phyloP scores from a whole-genome alignment of 2,113 vertebrate species.

The Malurus alboscapulatus region DNA sequence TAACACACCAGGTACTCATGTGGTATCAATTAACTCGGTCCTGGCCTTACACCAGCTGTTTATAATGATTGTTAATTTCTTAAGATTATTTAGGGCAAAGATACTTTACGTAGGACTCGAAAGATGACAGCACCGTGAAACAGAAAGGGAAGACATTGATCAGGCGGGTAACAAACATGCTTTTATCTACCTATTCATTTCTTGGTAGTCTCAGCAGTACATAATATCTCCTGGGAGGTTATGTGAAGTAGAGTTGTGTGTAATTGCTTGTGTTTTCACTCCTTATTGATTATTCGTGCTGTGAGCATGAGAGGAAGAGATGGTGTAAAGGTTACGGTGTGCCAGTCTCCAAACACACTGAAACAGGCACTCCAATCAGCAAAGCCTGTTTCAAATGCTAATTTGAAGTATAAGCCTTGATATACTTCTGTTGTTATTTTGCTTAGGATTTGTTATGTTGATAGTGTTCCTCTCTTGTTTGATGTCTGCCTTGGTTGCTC shows the following conservation, averaged over 20 bases:
- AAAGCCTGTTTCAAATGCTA: conserved; percentile 5
- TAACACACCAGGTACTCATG: background rate
- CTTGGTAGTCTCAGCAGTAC: background rate
- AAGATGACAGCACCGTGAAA: background rate
- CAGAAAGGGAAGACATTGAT: background rate
- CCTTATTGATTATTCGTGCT: background rate
- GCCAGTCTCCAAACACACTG: background rate
- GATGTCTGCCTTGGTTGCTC: background rate
- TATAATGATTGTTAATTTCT: background rate
- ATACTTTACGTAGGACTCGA: background rate
- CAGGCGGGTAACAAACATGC: background rate
- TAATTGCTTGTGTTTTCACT: conserved; percentile 19
- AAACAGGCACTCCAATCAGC: background rate
- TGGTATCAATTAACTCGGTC: conserved; percentile 4
- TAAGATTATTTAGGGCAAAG: background rate
- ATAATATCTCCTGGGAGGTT: background rate
- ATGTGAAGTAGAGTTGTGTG: background rate
- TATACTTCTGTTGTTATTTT: background rate
- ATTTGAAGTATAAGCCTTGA: background rate
- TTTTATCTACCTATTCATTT: background rate
- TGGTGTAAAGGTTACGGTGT: background rate
- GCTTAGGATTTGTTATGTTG: background rate
- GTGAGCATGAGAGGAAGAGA: background rate
- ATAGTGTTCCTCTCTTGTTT: background rate
- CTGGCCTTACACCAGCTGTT: background rate